Conservation (phyloP, 2,113 vertebrate genomes). For the Megaleporinus macrocephalus region DNA sequence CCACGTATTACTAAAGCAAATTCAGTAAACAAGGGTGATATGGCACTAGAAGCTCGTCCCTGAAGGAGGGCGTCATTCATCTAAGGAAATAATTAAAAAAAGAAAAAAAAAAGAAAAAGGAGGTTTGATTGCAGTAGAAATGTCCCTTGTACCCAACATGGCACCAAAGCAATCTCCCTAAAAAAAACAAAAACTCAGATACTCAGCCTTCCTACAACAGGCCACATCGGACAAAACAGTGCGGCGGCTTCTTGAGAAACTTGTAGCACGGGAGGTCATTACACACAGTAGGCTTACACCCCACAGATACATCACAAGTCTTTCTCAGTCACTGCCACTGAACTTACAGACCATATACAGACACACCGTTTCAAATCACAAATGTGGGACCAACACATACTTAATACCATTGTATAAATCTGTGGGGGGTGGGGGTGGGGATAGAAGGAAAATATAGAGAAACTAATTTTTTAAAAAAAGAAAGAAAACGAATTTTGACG, state of each 20-base stretch:
- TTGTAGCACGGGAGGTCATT: conserved; percentile 46
- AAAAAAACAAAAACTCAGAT: conserved; percentile 61
- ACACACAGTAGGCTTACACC: conserved; percentile 51
- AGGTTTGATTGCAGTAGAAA: conserved; percentile 53
- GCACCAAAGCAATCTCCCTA: conserved; percentile 45
- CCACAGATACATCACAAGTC: conserved; percentile 29
- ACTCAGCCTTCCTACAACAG: conserved; percentile 74
- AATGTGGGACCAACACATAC: conserved; percentile 50
- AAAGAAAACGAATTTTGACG: conserved; percentile 60
- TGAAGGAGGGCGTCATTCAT: conserved; percentile 80
- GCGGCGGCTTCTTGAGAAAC: conserved; percentile 48
- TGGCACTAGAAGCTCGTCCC: conserved; percentile 74
- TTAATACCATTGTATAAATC: conserved; percentile 32
- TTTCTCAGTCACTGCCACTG: conserved; percentile 40
- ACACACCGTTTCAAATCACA: conserved; percentile 50
- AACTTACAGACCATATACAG: conserved; percentile 40
- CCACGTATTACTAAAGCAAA: conserved; percentile 45
- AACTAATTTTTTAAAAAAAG: conserved; percentile 41
- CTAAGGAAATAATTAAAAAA: conserved; percentile 56
- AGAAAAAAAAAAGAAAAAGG: too few relatives aligned
- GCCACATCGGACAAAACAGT: conserved; percentile 65
- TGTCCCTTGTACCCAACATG: conserved; percentile 43
- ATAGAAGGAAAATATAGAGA: conserved; percentile 40
- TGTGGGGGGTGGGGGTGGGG: not conserved
- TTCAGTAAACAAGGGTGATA: conserved; percentile 55